phyloP scores from a whole-genome alignment of 2,797 vertebrate genomes.

The Serranus cabrilla region DNA sequence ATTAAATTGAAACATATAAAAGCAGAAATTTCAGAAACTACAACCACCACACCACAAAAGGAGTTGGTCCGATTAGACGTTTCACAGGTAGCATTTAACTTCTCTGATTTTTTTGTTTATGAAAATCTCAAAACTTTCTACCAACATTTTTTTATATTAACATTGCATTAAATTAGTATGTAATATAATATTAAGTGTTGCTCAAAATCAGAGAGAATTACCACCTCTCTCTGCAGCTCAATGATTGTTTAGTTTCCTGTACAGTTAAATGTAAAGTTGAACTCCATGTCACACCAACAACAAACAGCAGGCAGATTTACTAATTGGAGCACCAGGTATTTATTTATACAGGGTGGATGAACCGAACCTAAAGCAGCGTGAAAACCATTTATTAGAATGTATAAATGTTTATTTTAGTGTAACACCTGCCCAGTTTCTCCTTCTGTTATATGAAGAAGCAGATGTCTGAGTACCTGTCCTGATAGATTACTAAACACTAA shows the following conservation, averaged over 20 bases:
- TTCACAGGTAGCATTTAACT: neutral
- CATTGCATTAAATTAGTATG: neutral
- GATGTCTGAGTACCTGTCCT: neutral
- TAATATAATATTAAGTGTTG: neutral
- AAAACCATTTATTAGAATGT: rapidly evolving
- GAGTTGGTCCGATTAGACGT: too few species aligned
- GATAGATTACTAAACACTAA: neutral
- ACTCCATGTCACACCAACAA: neutral
- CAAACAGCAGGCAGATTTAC: neutral
- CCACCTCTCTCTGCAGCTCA: neutral
- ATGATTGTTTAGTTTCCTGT: neutral
- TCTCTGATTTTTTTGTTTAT: neutral
- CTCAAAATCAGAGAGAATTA: neutral
- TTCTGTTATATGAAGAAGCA: neutral
- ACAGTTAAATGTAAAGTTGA: neutral
- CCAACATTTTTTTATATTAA: neutral
- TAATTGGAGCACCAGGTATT: neutral
- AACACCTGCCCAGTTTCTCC: neutral
- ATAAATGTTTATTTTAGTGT: neutral
- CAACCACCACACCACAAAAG: neutral
- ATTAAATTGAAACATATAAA: neutral
- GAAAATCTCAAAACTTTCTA: neutral
- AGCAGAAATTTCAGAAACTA: conserved; percentile 2
- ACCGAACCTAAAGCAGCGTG: neutral
- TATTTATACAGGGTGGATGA: neutral